Percentiles rank a stretch among this genome's conserved stretches.
Conservation (phyloP, 2,113 vertebrate species). For the Progne subis region DNA sequence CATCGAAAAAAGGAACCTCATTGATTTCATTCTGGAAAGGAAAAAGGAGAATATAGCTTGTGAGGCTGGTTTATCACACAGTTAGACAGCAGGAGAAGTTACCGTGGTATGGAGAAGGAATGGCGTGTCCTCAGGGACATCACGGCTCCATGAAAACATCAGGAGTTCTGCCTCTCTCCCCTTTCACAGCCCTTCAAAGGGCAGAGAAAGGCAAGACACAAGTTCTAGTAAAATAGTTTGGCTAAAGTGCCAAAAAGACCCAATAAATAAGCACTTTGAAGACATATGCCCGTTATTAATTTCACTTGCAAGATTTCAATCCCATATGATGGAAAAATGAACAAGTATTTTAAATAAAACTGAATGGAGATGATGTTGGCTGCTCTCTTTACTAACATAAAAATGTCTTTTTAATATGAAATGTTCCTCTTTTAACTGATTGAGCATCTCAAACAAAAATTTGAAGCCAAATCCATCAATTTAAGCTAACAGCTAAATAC, state of each 20-base stretch:
- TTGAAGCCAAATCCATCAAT: background rate
- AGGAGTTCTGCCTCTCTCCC: background rate
- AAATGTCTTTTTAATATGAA: background rate
- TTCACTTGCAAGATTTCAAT: background rate
- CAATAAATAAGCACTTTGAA: background rate
- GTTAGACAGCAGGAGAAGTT: background rate
- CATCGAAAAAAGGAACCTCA: slow-evolving; percentile 94
- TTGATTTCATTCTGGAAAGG: slow-evolving; percentile 90
- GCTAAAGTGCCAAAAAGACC: background rate
- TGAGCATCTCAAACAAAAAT: background rate
- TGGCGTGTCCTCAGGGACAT: background rate
- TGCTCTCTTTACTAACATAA: background rate
- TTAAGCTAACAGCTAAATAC: background rate
- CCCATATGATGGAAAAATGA: background rate
- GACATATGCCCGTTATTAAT: background rate
- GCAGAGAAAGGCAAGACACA: background rate
- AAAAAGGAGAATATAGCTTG: background rate
- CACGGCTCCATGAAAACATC: background rate
- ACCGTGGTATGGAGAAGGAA: background rate
- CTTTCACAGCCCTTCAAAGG: rapidly evolving
- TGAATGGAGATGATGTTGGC: background rate
- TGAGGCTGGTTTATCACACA: background rate
- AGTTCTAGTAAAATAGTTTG: background rate
- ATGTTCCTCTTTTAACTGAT: background rate
- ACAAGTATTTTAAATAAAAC: background rate